A percentile compares a stretch with the other conserved stretches of the same genome.
Conservation (phyloP, 1,140 invertebrate genomes). For the Capitella teleta region DNA sequence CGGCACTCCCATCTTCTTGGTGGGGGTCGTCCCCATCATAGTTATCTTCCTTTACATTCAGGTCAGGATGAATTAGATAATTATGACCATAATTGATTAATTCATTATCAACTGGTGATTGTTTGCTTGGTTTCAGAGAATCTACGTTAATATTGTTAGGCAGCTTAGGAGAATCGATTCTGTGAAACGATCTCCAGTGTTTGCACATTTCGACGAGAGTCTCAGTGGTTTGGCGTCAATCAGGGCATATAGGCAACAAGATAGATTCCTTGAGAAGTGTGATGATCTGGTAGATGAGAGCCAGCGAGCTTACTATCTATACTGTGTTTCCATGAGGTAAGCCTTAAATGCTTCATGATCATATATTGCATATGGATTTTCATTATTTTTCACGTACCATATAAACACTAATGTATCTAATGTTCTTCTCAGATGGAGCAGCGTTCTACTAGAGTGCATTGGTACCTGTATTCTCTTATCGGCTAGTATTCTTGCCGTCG, state of each 20-base stretch:
- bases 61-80: not conserved
- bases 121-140: not conserved
- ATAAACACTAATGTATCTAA: no score
- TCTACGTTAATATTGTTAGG: constrained; percentile 7
- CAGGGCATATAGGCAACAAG: constrained; percentile 13
- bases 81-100: not conserved
- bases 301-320: constrained; percentile 14
- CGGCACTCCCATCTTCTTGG: constrained; percentile 8
- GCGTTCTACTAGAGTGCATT: no score
- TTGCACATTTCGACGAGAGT: constrained; percentile 25
- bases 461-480: no score
- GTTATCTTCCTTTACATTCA: constrained; percentile 7
- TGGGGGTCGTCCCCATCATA: constrained; percentile 5
- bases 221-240: constrained; percentile 40
- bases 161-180: constrained; percentile 13
- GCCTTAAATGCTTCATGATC: no score
- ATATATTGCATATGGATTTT: no score
- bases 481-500: no score
- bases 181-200: constrained; percentile 8
- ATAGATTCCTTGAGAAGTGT: constrained; percentile 13
- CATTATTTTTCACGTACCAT: no score
- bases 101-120: constrained; percentile 15
- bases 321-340: not conserved
- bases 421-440: no score
- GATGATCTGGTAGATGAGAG: constrained; percentile 11